These are phyloP conservation scores for Aphodius granarius DNA, from an alignment of 2,888 invertebrate species.

Conservation along the genomic window DNA sequence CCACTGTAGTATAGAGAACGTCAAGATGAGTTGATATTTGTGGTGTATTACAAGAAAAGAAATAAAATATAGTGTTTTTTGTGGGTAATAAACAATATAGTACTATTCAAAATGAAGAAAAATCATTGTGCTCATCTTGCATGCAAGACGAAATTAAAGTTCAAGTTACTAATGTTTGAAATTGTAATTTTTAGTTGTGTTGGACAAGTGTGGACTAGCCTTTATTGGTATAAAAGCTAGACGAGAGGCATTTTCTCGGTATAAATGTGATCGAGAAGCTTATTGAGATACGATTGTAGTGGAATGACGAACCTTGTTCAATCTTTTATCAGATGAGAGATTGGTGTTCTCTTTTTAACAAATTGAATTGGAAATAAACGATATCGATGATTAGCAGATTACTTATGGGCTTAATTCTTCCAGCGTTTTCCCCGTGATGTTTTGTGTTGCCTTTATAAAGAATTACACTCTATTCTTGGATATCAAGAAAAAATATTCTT, in stretches of 20 bases:
- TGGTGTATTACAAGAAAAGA: background rate
- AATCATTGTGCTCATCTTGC: no score
- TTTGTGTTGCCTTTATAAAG: background rate
- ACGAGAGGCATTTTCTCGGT: background rate
- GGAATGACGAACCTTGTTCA: background rate
- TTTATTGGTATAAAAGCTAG: background rate
- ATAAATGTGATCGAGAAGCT: background rate
- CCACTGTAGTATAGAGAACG: background rate
- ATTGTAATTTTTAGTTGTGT: background rate
- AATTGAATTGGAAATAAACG: background rate
- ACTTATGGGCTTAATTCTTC: background rate
- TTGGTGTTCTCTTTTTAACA: background rate
- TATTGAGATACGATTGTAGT: background rate
- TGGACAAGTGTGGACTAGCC: background rate
- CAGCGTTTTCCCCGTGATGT: background rate
- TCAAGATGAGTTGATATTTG: background rate
- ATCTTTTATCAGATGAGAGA: background rate
- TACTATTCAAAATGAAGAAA: no score
- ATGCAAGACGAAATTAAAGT: background rate
- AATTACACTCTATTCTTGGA: no score
- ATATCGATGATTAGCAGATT: background rate
- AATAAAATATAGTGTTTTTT: background rate
- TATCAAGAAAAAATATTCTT: no score
- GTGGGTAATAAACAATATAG: no score
- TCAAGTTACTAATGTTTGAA: no score